Evolutionary conservation across 2,888 invertebrate genomes (phyloP).

Genomic region (Lepas anatifera): DNA sequence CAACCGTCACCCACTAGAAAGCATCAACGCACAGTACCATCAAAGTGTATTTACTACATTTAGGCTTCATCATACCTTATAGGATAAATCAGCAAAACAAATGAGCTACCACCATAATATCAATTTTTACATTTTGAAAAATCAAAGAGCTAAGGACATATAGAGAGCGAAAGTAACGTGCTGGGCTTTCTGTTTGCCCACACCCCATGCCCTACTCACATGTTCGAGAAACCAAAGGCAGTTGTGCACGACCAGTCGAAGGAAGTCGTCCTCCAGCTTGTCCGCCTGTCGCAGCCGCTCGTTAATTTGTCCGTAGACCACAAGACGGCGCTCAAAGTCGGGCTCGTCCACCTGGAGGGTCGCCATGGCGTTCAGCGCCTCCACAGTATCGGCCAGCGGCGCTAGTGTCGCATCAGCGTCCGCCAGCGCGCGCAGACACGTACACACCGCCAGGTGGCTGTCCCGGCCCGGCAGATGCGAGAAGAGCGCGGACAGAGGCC

Average conservation of each 20-base stretch:
- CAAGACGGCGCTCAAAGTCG: constrained; percentile 68
- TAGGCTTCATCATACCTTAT: too few relatives aligned
- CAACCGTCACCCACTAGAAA: too few relatives aligned
- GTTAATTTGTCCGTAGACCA: constrained; percentile 59
- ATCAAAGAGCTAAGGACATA: too few relatives aligned
- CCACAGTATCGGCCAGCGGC: constrained; percentile 41
- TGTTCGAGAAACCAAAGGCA: constrained; percentile 55
- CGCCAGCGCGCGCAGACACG: not conserved
- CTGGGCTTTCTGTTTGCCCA: too few relatives aligned
- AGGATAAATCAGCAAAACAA: too few relatives aligned
- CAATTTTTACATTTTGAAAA: too few relatives aligned
- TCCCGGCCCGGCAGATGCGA: not conserved
- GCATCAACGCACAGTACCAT: too few relatives aligned
- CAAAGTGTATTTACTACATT: too few relatives aligned
- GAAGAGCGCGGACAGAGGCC: not conserved
- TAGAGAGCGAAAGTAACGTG: too few relatives aligned
- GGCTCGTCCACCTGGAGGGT: constrained; percentile 84
- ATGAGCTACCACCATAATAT: too few relatives aligned
- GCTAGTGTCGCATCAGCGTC: not conserved
- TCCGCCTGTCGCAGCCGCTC: constrained; percentile 32
- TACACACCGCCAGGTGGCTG: not conserved
- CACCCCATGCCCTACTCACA: too few relatives aligned
- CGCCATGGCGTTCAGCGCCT: constrained; percentile 75
- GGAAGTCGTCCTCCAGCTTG: constrained; percentile 18
- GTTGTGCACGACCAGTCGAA: constrained; percentile 63